Evolutionary conservation across 2,888 invertebrate species (phyloP).

Genomic region (Malacosoma neustria): DNA sequence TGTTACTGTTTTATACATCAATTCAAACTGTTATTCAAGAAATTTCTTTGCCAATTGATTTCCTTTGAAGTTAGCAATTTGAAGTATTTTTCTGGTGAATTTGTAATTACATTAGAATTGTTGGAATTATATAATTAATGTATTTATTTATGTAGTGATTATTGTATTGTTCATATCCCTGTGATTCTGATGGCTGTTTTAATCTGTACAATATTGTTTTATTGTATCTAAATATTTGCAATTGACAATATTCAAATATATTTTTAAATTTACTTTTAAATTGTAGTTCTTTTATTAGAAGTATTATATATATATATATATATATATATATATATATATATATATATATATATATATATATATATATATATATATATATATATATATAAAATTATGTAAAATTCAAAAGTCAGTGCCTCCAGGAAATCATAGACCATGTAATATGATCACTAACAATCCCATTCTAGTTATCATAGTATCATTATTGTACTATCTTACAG

Average conservation of each 20-base stretch:
- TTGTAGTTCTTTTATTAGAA: too few species aligned
- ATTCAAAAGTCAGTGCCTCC: neutral
- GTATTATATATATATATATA: too few species aligned
- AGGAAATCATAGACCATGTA: too few species aligned
- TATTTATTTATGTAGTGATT: neutral
- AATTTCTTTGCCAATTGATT: neutral
- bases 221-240: neutral
- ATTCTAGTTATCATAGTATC: too few species aligned
- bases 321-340: too few species aligned
- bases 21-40: neutral
- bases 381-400: neutral
- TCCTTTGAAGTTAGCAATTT: neutral
- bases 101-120: neutral
- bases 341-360: too few species aligned
- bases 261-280: too few species aligned
- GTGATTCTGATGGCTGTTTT: constrained; percentile 6
- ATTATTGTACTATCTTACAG: too few species aligned
- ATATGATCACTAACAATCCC: too few species aligned
- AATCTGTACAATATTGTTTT: neutral
- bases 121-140: neutral
- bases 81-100: neutral
- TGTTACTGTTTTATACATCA: neutral
- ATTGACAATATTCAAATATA: too few species aligned
- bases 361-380: neutral
- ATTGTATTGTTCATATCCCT: constrained; percentile 1